Percentiles rank a stretch among this genome's conserved stretches.
Evolutionary conservation across 2,888 invertebrate species (phyloP).

Genomic region (Cartodere bifasciata): DNA sequence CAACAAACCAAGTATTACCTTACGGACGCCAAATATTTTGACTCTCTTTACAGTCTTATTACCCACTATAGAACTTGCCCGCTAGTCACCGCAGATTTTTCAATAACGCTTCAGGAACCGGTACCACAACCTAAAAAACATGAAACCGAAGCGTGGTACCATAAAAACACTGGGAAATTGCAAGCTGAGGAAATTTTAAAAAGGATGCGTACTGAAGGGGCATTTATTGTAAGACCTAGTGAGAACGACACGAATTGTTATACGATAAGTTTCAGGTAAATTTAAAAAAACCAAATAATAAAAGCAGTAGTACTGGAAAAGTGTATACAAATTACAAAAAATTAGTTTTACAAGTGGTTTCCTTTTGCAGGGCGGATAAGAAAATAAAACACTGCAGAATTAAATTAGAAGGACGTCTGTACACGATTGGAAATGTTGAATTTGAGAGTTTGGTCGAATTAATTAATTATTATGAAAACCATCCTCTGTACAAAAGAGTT

Average conservation of each 20-base stretch:
- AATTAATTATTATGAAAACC: constrained; percentile 80
- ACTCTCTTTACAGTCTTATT: constrained; percentile 83
- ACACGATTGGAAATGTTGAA: constrained; percentile 79
- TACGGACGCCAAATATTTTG: constrained; percentile 78
- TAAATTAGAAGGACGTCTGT: constrained; percentile 81
- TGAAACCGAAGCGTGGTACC: constrained; percentile 89
- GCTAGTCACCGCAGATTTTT: constrained; percentile 78
- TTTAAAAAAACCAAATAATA: not conserved
- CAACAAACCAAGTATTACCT: constrained; percentile 84
- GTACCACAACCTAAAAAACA: constrained; percentile 94
- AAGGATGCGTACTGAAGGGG: constrained; percentile 77
- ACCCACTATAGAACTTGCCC: constrained; percentile 81
- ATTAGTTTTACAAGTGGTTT: no score
- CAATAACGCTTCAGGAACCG: constrained; percentile 75
- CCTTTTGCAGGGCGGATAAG: constrained; percentile 61
- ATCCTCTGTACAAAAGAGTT: constrained; percentile 84
- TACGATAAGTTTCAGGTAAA: constrained; percentile 85
- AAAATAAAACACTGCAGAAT: constrained; percentile 96
- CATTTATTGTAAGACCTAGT: constrained; percentile 86
- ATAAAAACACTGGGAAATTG: constrained; percentile 62
- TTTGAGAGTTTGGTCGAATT: constrained; percentile 95
- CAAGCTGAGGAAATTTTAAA: constrained; percentile 83
- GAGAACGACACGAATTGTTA: constrained; percentile 76
- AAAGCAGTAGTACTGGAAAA: not conserved
- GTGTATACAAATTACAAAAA: no score